Conservation (phyloP, 2,888 invertebrate genomes). For the Lissonota sp. region DNA sequence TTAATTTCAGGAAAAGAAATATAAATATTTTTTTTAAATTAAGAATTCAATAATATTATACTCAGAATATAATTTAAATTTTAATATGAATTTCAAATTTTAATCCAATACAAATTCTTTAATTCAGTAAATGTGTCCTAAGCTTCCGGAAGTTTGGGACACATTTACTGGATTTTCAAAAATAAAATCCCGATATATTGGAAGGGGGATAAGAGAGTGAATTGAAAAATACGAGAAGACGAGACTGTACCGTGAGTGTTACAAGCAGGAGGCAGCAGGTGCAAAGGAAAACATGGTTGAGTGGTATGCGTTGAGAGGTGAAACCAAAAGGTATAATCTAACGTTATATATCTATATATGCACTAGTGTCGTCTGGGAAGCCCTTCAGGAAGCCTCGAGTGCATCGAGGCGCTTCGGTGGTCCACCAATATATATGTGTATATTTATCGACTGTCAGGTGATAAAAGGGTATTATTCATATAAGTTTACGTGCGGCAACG, state of each 20-base stretch:
- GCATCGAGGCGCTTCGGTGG: conserved; percentile 62
- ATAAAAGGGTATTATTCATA: conserved; percentile 22
- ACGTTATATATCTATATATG: conserved; percentile 32
- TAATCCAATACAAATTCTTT: conserved; percentile 14
- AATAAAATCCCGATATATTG: neutral
- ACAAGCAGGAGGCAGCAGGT: conserved; percentile 43
- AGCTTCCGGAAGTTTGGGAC: conserved; percentile 57
- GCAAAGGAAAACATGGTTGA: conserved; percentile 41
- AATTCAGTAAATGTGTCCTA: conserved; percentile 20
- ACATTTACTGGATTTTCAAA: conserved; percentile 9
- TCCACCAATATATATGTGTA: conserved; percentile 33
- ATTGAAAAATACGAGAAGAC: conserved; percentile 1
- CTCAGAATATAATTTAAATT: no score
- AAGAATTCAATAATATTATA: no score
- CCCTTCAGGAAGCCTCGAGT: conserved; percentile 65
- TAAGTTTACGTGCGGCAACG: no score
- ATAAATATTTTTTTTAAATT: no score
- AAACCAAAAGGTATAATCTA: conserved; percentile 50
- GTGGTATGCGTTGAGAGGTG: conserved; percentile 39
- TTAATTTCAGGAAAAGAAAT: no score
- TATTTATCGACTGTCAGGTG: conserved; percentile 7
- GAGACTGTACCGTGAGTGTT: neutral
- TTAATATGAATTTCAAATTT: no score
- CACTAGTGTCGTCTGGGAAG: conserved; percentile 61
- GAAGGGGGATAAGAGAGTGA: conserved; percentile 25